Percentiles rank a stretch among this genome's conserved stretches.
phyloP scores from a whole-genome alignment of 2,113 vertebrate species.

The Silurus meridionalis region DNA sequence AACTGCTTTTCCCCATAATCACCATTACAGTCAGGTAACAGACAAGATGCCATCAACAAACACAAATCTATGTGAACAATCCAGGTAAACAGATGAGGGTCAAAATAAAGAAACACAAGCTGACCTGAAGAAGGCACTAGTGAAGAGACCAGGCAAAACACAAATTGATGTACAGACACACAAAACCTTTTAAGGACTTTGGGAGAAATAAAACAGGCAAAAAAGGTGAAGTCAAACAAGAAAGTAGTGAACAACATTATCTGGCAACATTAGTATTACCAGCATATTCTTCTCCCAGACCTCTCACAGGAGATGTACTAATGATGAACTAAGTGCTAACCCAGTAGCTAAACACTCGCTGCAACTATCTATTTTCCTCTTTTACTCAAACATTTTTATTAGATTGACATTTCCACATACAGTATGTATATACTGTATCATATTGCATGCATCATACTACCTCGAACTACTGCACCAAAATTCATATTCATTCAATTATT shows the following conservation, averaged over 20 bases:
- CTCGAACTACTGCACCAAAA: too few relatives aligned
- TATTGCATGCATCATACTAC: too few relatives aligned
- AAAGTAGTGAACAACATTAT: not conserved
- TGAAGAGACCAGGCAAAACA: not conserved
- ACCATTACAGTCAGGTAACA: conserved; percentile 5
- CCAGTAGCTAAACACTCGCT: too few relatives aligned
- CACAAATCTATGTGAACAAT: not conserved
- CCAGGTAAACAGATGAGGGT: conserved; percentile 1
- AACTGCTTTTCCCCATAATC: not conserved
- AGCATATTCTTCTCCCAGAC: not conserved
- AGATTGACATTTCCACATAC: too few relatives aligned
- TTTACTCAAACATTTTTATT: too few relatives aligned
- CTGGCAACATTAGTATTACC: not conserved
- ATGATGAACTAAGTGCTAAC: too few relatives aligned
- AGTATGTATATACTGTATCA: too few relatives aligned
- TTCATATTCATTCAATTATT: too few relatives aligned
- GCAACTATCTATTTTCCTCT: too few relatives aligned
- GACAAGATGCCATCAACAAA: not conserved
- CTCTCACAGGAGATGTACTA: not conserved
- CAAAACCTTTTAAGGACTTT: conserved; percentile 5
- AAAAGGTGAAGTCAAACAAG: not conserved
- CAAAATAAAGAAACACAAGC: not conserved
- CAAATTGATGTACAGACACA: conserved; percentile 3
- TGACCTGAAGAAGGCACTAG: not conserved
- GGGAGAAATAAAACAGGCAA: not conserved